Percentiles rank a stretch among this genome's conserved stretches.
Evolutionary conservation across 2,113 vertebrate genomes (phyloP).

Genomic region (Caretta caretta): DNA sequence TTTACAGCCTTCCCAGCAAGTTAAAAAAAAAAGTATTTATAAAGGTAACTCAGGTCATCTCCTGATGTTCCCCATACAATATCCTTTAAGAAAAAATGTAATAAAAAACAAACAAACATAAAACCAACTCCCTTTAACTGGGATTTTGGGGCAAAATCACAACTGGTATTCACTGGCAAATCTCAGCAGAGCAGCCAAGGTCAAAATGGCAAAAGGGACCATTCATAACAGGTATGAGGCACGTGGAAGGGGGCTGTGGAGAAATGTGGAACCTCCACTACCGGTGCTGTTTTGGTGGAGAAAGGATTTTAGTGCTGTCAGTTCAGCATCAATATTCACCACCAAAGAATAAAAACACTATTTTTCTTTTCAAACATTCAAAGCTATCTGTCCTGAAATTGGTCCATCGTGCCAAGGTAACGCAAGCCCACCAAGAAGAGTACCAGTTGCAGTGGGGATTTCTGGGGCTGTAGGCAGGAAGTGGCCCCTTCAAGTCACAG

Average conservation of each 20-base stretch:
- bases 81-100: constrained; percentile 54
- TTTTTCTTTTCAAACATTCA: neutral
- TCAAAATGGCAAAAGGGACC: constrained; percentile 1
- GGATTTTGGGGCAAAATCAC: constrained; percentile 28
- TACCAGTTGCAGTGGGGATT: neutral
- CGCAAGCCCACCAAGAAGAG: neutral
- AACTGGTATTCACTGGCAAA: constrained; percentile 33
- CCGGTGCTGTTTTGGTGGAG: neutral
- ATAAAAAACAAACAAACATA: neutral
- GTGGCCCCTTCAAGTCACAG: neutral
- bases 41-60: constrained; percentile 44
- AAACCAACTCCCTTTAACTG: neutral
- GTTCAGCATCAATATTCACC: constrained; percentile 29
- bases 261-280: constrained; percentile 4
- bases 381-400: neutral
- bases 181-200: constrained; percentile 38
- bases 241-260: neutral
- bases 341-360: neutral
- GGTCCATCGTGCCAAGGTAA: neutral
- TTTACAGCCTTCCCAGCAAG: constrained; percentile 51
- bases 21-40: neutral
- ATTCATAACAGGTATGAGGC: neutral
- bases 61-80: constrained; percentile 39
- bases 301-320: constrained; percentile 42
- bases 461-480: neutral